Evolutionary conservation across 1,140 invertebrate species (phyloP), one percentile per base, ranked within the genome.

Genomic region (Choristoneura fumiferana): DNA sequence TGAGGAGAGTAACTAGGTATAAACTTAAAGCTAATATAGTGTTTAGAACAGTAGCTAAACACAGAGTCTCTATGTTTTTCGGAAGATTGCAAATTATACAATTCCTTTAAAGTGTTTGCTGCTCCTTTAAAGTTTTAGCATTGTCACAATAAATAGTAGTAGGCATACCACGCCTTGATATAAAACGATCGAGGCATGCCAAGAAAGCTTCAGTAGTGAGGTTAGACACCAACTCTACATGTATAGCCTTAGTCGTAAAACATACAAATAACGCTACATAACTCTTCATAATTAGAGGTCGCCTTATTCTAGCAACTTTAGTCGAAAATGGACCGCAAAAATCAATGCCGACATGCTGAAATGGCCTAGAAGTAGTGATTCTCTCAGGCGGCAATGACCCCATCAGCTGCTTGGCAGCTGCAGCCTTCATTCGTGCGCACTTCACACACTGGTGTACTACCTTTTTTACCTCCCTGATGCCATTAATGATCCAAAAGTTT

Each of bases 211-310:
- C 67, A 10, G 78, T 68, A 0, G 71, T 63, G n/a, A 85, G 17
- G 62, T 81, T 67, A 5, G 49, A 40, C 0, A 75, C 70, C 8
- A 73, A n/a, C 67, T 88, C 81, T 17, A 88, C 54, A 56, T 87
- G 82, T 5, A 80, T 60, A 8, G 76, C 80, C 43, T 67, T 69
- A n/a, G 76, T 76, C 0, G 67, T 33, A 36, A 77, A 73, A 60
- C 83, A 88, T 8, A 81, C 65, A 65, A 84, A 85, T 8, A 87
- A 6, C 33, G 62, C 61, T 9, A 79, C 29, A 53, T 81, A 84
- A 4, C 57, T 67, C 56, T 87, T 87, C 4, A 62, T 52, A 13
- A 62, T 43, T 33, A 40, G 40, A 1, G 57, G 54, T 10, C 59
- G 62, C 13, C 69, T 54, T 17, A 56, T 36, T 13, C 57, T 39